Base-by-base conservation (phyloP, 1,140 invertebrate genomes). In the Macrocentrus cingulum region DNA sequence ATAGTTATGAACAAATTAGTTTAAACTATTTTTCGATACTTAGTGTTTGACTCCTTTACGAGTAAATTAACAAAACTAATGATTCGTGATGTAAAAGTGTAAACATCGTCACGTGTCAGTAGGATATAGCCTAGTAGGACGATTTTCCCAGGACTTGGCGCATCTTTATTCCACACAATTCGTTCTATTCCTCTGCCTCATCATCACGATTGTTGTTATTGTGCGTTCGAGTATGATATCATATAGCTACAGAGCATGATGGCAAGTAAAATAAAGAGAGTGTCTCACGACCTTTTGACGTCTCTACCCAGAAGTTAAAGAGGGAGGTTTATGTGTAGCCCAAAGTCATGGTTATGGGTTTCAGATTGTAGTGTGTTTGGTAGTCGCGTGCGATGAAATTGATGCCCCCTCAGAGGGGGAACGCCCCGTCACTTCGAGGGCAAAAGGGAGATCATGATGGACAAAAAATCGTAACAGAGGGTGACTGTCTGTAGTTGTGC, bases 361-460 rank as follows among this genome's bases (percentile, higher is more conserved):
- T 51, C 13, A 20, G 49, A 51, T 51, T 51, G 8, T 25, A 25
- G 18, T 56, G 13, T 23, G 23, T 37, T n/a, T 50, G 22, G 45
- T 54, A 49, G 51, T 56, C 59, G 53, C 52, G 52, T 56, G 59
- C 53, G 39, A 46, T 60, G 45, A 56, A 56, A 60, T 60, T 63
- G 48, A 63, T 59, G 57, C 61, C 59, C 56, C 50, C 51, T 63
- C 52, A 57, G 39, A 59, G 46, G 54, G 59, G 55, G 66, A 68
- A 70, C 69, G 66, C 69, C 69, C 68, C 56, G 53, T 67, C 68
- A 66, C 68, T 71, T 61, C 56, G 58, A 60, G 53, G 36, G 57
- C 18, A 59, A 15, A 34, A 42, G 16, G 20, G 50, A 15, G 5
- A 8, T 13, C 18, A 34, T 25, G 25, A 20, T 19, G 41, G 8